These are phyloP conservation scores for Tachysurus vachellii DNA, from an alignment of 2,113 vertebrate genomes.

Conservation along the genomic window DNA sequence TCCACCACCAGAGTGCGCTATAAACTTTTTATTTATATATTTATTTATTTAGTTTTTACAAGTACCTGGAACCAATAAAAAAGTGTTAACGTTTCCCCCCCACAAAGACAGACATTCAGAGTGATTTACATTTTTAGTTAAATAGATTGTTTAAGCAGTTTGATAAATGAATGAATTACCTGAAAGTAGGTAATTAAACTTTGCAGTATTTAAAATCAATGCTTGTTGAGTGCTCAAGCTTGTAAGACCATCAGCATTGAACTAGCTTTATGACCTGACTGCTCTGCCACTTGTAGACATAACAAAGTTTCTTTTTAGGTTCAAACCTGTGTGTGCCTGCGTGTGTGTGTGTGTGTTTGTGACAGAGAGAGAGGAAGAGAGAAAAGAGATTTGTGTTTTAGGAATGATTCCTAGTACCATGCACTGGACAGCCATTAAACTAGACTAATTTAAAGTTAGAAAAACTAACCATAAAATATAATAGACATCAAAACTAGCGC, in stretches of 20 bases:
- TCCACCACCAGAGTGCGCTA: slow-evolving; percentile 34
- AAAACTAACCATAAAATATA: not conserved
- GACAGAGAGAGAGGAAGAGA: not conserved
- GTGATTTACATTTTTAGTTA: not conserved
- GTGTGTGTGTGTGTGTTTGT: not conserved
- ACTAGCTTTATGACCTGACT: not conserved
- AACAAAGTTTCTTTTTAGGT: not conserved
- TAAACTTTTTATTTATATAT: not conserved
- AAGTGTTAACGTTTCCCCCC: not conserved
- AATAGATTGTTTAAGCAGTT: not conserved
- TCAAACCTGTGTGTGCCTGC: not conserved
- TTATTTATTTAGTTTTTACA: slow-evolving; percentile 10
- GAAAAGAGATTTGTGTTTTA: not conserved
- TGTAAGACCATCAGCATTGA: not conserved
- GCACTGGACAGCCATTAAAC: not conserved
- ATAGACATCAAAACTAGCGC: not conserved
- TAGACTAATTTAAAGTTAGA: not conserved
- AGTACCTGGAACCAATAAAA: not conserved
- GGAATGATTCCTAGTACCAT: not conserved
- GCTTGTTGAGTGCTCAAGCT: not conserved
- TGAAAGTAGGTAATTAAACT: not conserved
- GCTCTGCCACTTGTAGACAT: not conserved
- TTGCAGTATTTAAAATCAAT: not conserved
- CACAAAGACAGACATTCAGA: not conserved
- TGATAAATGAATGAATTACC: not conserved